Evolutionary conservation across 2,113 vertebrate species (phyloP), one percentile per base, ranked within the genome.

Genomic region (Nothobranchius kuhntae): DNA sequence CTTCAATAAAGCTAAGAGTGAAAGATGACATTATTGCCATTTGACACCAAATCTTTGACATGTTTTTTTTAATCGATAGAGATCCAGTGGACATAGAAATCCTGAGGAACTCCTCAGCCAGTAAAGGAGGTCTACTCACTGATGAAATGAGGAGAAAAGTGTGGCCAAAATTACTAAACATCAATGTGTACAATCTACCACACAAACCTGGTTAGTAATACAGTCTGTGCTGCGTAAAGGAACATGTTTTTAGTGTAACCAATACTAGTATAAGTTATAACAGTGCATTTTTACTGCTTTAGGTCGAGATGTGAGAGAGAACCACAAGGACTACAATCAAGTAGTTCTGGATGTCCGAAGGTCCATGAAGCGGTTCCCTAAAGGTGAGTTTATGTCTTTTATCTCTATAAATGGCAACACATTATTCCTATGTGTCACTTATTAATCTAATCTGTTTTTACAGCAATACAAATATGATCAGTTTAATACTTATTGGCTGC

Each of bases 41-140:
- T 13, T 38, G 8, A 15, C 11, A 12, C 38, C 13, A 21, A 42
- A 13, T 8, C 30, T 9, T 46, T 8, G 12, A 9, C 11, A 6
- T 46, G 8, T 68, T 10, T 2, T 11, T 75, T 92, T 79, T 77
- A 54, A n/a, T 62, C 3, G 1, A 13, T 75, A 90, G 87, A 35
- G 94, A 95, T 83, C 94, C 94, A 0, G 93, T 95, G 67, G 93
- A 95, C 61, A 90, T 95, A 51, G 90, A 91, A 85, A 86, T 85
- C 46, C 86, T 95, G 54, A 90, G 91, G 71, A 83, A 12, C 50
- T 89, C 91, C 1, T 93, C 94, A 5, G 68, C 75, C 44, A 89
- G 86, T n/a, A 90, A 90, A 35, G 94, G 94, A n/a, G 94, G 94
- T 12, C 88, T 95, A 9, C 86, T 95, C 36, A 92, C 88, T 0